phyloP scores from a whole-genome alignment of 2,797 vertebrate species.

The Muraenolepis orangiensis region DNA sequence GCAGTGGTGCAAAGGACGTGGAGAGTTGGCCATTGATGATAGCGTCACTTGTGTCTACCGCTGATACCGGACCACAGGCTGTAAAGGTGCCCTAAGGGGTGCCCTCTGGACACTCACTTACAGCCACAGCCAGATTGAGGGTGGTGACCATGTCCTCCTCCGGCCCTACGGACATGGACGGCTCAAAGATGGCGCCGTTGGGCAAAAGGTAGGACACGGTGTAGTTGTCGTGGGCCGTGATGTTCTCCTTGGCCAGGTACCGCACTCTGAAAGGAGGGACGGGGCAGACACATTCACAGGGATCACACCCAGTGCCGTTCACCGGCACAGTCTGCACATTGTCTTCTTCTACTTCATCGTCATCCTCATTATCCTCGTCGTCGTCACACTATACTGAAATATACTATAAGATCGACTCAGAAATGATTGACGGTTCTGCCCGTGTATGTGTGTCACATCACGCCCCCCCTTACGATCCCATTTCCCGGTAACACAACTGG shows the following conservation, averaged over 20 bases:
- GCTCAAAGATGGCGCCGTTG: constrained; percentile 77
- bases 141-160: constrained; percentile 81
- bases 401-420: not conserved
- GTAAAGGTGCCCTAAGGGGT: not conserved
- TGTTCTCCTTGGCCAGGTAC: constrained; percentile 80
- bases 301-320: not conserved
- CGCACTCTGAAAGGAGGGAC: constrained; percentile 75
- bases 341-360: not conserved
- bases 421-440: not conserved
- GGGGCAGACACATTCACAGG: not conserved
- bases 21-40: not conserved
- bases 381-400: not conserved
- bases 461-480: too few species aligned
- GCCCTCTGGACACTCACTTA: constrained; percentile 77
- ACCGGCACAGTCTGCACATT: not conserved
- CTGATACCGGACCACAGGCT: not conserved
- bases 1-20: not conserved
- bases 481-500: not conserved
- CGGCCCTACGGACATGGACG: constrained; percentile 77
- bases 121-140: constrained; percentile 88
- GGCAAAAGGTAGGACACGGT: constrained; percentile 82
- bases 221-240: constrained; percentile 65
- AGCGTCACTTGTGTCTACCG: too few species aligned
- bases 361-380: not conserved
- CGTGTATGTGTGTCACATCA: not conserved